Evolutionary conservation across 2,888 invertebrate species (phyloP).

Genomic region (Taenaris catops): DNA sequence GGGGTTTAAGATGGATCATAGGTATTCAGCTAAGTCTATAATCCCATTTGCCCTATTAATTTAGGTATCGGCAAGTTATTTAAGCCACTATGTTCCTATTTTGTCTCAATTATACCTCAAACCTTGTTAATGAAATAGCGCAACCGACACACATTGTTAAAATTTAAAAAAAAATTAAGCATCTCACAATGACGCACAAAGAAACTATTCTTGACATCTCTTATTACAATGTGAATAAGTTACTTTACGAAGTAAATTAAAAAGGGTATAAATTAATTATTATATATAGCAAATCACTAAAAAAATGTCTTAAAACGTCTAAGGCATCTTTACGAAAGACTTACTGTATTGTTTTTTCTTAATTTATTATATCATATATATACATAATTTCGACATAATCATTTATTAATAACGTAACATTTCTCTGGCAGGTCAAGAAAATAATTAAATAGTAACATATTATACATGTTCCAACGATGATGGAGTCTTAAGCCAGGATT

Average conservation of each 20-base stretch:
- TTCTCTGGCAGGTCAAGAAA: constrained; percentile 60
- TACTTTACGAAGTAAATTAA: constrained; percentile 30
- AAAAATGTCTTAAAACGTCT: constrained; percentile 64
- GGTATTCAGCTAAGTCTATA: constrained; percentile 54
- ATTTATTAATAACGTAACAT: constrained; percentile 68
- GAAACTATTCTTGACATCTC: constrained; percentile 12
- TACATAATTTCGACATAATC: constrained; percentile 76
- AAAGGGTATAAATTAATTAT: constrained; percentile 49
- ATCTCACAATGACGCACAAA: constrained; percentile 9
- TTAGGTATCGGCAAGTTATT: constrained; percentile 53
- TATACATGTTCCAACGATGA: constrained; percentile 34
- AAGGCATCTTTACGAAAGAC: constrained; percentile 75
- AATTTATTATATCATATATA: constrained; percentile 77
- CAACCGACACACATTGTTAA: constrained; percentile 65
- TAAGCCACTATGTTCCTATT: constrained; percentile 61
- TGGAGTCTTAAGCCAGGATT: constrained; percentile 48
- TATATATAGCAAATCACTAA: constrained; percentile 45
- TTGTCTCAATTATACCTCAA: constrained; percentile 57
- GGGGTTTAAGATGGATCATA: constrained; percentile 37
- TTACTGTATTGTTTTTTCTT: constrained; percentile 74
- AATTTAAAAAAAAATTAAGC: constrained; percentile 31
- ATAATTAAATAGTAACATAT: constrained; percentile 49
- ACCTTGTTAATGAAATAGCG: constrained; percentile 65
- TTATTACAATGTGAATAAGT: constrained; percentile 19
- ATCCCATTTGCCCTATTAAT: constrained; percentile 64